phyloP scores from a whole-genome alignment of 1,140 invertebrate species.

The Schmidtea mediterranea region DNA sequence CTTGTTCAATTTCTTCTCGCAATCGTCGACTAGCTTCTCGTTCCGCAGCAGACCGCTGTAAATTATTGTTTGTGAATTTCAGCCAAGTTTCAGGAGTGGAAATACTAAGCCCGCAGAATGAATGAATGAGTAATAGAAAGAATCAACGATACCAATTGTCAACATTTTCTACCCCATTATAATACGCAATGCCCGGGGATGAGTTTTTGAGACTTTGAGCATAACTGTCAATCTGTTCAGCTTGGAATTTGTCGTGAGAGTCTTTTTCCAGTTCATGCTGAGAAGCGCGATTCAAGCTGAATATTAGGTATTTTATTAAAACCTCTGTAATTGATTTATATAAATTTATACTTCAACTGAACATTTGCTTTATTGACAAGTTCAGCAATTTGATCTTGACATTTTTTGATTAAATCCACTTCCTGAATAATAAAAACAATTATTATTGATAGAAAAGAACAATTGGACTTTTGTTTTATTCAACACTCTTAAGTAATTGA shows the following conservation, averaged over 20 bases:
- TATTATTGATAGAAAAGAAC: neutral
- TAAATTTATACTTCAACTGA: slow-evolving; percentile 20
- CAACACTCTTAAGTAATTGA: neutral
- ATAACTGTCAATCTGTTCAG: slow-evolving; percentile 48
- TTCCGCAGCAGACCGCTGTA: slow-evolving; percentile 48
- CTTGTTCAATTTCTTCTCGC: slow-evolving; percentile 18
- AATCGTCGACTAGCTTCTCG: slow-evolving; percentile 45
- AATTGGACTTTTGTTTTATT: neutral
- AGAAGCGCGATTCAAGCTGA: no score
- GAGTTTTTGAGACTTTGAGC: slow-evolving; percentile 48
- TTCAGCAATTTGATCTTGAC: slow-evolving; percentile 38
- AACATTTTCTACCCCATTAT: slow-evolving; percentile 54
- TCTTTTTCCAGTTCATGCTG: no score
- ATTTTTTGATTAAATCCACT: slow-evolving; percentile 40
- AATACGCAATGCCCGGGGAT: slow-evolving; percentile 52
- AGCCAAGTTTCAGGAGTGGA: slow-evolving; percentile 51
- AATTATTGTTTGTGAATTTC: slow-evolving; percentile 43
- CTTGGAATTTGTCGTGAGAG: slow-evolving; percentile 50
- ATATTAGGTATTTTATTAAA: no score
- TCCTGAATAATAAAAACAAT: slow-evolving; percentile 26
- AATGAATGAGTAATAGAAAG: slow-evolving; percentile 1
- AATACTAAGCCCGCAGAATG: slow-evolving; percentile 24
- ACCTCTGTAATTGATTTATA: slow-evolving; percentile 19
- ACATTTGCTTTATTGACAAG: slow-evolving; percentile 37
- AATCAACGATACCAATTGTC: slow-evolving; percentile 38